These are phyloP conservation scores for Adoxophyes honmai DNA, from an alignment of 1,140 invertebrate species.

Conservation along the genomic window DNA sequence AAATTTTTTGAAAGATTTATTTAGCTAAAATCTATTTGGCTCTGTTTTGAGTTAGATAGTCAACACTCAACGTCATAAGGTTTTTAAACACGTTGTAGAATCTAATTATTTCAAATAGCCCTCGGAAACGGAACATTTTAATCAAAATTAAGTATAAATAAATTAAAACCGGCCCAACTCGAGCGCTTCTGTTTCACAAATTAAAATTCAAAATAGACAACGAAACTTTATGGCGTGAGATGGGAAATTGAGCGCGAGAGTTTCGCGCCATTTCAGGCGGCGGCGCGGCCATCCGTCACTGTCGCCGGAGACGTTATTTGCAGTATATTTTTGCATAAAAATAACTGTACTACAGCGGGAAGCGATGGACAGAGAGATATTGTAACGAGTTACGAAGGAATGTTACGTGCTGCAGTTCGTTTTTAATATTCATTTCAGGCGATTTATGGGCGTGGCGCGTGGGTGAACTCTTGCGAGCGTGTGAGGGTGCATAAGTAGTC, in stretches of 20 bases:
- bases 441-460: too few relatives aligned
- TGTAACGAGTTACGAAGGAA: slow-evolving; percentile 9
- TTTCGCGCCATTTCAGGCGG: slow-evolving; percentile 32
- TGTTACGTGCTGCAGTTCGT: background rate
- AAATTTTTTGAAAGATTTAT: background rate
- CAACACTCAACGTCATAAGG: too few relatives aligned
- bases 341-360: slow-evolving; percentile 40
- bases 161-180: background rate
- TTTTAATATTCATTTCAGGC: too few relatives aligned
- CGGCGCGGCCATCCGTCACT: slow-evolving; percentile 43
- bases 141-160: too few relatives aligned
- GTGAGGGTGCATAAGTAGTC: too few relatives aligned
- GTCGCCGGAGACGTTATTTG: slow-evolving; percentile 41
- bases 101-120: too few relatives aligned
- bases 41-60: background rate
- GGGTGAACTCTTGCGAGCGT: too few relatives aligned
- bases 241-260: slow-evolving; percentile 34
- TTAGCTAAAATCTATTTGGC: background rate
- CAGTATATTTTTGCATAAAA: slow-evolving; percentile 64
- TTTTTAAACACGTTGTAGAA: too few relatives aligned
- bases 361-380: slow-evolving; percentile 29
- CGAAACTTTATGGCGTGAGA: slow-evolving; percentile 29
- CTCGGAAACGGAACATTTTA: too few relatives aligned
- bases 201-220: slow-evolving; percentile 22
- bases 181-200: slow-evolving; percentile 3